Percentiles rank a stretch among this genome's conserved stretches.
phyloP scores from a whole-genome alignment of 2,888 invertebrate species.

The Limenitis camilla region DNA sequence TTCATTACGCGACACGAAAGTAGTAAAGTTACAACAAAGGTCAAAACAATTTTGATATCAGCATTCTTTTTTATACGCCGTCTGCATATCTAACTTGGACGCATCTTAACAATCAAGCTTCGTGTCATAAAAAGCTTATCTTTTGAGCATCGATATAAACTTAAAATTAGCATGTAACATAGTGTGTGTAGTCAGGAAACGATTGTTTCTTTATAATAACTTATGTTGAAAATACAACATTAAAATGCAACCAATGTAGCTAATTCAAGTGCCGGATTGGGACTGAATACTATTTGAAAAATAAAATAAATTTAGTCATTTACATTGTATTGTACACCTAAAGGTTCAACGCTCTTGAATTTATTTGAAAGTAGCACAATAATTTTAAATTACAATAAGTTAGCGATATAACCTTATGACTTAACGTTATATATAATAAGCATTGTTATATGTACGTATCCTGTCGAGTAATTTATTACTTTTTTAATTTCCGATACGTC shows the following conservation, averaged over 20 bases:
- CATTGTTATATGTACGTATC: slow-evolving; percentile 25
- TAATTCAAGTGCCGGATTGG: slow-evolving; percentile 41
- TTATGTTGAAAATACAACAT: slow-evolving; percentile 33
- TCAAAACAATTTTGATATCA: background rate
- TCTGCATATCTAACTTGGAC: background rate
- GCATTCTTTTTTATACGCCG: slow-evolving; percentile 7
- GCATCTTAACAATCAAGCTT: no score
- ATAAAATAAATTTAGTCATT: slow-evolving; percentile 33
- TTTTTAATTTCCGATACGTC: slow-evolving; percentile 20
- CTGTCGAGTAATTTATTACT: slow-evolving; percentile 20
- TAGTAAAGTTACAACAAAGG: background rate
- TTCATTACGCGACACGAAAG: background rate
- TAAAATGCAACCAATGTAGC: slow-evolving; percentile 42
- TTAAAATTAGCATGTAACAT: slow-evolving; percentile 44
- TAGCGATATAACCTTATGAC: slow-evolving; percentile 28
- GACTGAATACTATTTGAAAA: slow-evolving; percentile 34
- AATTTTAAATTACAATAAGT: slow-evolving; percentile 38
- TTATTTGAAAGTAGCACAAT: slow-evolving; percentile 36
- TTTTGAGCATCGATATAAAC: slow-evolving; percentile 26
- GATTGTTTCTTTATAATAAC: slow-evolving; percentile 39
- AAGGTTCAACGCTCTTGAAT: slow-evolving; percentile 45
- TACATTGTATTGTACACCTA: slow-evolving; percentile 25
- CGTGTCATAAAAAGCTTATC: slow-evolving; percentile 28
- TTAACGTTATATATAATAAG: slow-evolving; percentile 11
- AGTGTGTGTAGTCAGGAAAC: slow-evolving; percentile 45